Percentiles rank a stretch among this genome's conserved stretches.
Conservation (phyloP, 2,113 vertebrate genomes). For the Danionella cerebrum region DNA sequence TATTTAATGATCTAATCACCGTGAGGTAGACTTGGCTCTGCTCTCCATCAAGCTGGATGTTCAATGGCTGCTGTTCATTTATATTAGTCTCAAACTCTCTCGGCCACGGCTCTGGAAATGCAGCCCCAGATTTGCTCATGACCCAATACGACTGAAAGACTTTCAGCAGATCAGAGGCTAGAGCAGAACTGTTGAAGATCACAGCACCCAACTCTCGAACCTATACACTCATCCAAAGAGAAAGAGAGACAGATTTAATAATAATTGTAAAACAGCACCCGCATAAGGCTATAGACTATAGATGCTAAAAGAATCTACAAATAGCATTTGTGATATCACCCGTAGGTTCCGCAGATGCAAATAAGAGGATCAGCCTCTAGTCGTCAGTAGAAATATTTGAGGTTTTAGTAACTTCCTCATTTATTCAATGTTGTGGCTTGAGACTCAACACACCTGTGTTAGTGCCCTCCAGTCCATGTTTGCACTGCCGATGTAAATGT, state of each 20-base stretch:
- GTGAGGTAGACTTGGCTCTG: constrained; percentile 73
- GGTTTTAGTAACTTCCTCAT: no score
- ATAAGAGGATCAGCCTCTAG: no score
- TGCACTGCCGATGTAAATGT: constrained; percentile 81
- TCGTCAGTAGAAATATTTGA: no score
- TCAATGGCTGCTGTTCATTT: constrained; percentile 67
- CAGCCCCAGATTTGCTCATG: constrained; percentile 67
- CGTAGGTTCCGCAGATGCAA: no score
- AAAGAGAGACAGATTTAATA: background rate
- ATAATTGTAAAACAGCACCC: background rate
- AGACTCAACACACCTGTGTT: constrained; percentile 77
- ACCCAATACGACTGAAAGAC: constrained; percentile 86
- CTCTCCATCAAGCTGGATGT: constrained; percentile 58
- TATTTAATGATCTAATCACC: constrained; percentile 53
- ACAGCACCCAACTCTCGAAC: constrained; percentile 83
- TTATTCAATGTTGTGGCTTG: no score
- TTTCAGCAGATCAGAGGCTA: constrained; percentile 81
- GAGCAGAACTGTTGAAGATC: constrained; percentile 75
- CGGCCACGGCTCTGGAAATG: constrained; percentile 78
- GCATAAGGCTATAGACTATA: no score
- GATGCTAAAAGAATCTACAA: no score
- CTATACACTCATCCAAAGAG: constrained; percentile 49
- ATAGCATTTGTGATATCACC: no score
- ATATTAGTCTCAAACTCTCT: constrained; percentile 67
- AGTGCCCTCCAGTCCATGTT: constrained; percentile 94